Evolutionary conservation across 2,797 vertebrate species (phyloP).

Genomic region (Darevskia mixta): DNA sequence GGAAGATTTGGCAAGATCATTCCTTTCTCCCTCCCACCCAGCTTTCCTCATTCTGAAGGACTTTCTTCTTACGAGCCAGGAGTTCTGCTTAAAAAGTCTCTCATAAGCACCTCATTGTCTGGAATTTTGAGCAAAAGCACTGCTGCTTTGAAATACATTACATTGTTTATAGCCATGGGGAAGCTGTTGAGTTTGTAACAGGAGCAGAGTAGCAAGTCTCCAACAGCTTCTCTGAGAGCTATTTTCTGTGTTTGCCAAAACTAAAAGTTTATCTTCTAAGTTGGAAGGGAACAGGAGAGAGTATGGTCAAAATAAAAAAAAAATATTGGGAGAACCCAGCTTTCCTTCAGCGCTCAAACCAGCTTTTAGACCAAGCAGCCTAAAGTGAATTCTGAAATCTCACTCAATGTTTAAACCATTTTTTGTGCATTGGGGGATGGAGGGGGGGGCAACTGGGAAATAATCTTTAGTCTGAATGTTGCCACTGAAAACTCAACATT

Average conservation of each 20-base stretch:
- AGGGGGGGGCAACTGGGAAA: background rate
- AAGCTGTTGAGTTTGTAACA: background rate
- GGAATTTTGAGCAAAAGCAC: background rate
- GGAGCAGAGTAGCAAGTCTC: background rate
- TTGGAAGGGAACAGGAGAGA: background rate
- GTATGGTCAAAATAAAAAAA: conserved; percentile 14
- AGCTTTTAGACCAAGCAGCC: conserved; percentile 4
- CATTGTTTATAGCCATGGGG: background rate
- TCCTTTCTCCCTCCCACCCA: background rate
- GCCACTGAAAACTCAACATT: background rate
- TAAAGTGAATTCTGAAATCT: background rate
- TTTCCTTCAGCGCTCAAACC: background rate
- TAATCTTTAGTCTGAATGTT: background rate
- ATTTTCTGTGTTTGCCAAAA: background rate
- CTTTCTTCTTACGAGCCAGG: background rate
- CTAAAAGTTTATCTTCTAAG: conserved; percentile 4
- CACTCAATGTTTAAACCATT: background rate
- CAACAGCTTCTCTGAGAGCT: background rate
- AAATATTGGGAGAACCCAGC: background rate
- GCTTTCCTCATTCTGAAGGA: background rate
- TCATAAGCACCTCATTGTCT: background rate
- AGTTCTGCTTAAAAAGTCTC: background rate
- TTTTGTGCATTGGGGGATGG: background rate
- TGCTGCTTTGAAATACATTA: background rate
- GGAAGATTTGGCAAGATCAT: background rate